Conservation (phyloP, 2,113 vertebrate species). For the Vulpes vulpes region DNA sequence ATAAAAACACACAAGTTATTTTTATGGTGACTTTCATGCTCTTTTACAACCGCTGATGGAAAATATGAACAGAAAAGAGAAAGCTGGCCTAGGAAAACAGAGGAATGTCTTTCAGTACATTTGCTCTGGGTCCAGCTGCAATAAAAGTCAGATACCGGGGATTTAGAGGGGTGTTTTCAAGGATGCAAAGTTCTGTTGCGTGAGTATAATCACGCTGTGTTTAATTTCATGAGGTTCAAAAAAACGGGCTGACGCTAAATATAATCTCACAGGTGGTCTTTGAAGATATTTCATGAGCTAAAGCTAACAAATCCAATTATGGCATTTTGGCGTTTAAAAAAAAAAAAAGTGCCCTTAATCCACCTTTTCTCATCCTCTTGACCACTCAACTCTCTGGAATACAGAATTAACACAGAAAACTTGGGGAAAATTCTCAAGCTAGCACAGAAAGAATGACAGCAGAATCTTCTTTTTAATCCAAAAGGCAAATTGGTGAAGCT, state of each 20-base stretch:
- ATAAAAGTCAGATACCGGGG: constrained; percentile 3
- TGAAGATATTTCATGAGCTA: constrained; percentile 31
- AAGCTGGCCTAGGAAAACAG: background rate
- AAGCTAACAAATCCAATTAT: constrained; percentile 60
- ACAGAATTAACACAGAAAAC: constrained; percentile 14
- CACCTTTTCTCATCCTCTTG: constrained; percentile 38
- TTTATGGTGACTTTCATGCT: background rate
- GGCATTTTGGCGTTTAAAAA: background rate
- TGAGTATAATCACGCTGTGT: background rate
- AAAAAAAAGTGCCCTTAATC: background rate
- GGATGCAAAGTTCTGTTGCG: constrained; percentile 18
- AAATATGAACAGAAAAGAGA: background rate
- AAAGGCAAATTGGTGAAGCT: background rate
- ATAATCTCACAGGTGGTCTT: constrained; percentile 29
- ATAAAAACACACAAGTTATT: background rate
- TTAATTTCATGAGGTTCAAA: constrained; percentile 58
- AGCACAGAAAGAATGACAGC: background rate
- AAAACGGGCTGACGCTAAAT: background rate
- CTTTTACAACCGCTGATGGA: background rate
- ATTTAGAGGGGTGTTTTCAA: background rate
- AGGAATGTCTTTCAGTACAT: background rate
- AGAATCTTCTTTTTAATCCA: constrained; percentile 22
- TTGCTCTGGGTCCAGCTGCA: background rate
- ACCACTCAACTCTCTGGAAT: background rate
- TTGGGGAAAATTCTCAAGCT: background rate